Evolutionary conservation across 2,888 invertebrate species (phyloP), one percentile per base, ranked within the genome.

Genomic region (Stenodema calcarata): DNA sequence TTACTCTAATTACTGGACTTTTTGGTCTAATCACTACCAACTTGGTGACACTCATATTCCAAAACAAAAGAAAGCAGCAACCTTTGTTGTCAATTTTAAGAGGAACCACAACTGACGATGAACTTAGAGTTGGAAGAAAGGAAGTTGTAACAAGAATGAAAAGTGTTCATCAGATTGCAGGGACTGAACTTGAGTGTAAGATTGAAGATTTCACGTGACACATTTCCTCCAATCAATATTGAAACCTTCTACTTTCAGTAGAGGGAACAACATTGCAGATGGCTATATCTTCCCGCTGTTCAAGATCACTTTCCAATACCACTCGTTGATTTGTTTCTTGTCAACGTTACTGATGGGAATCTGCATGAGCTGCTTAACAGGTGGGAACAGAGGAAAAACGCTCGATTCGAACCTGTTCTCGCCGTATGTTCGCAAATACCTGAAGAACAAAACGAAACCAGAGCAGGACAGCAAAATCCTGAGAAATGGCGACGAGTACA

Each of bases 341-440:
- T 18, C 41, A 0, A 27, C 82, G 16, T 2, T 82, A 1, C 11
- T 69, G 14, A 35, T 69, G 1, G 82, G 62, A 18, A 54, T 82
- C 12, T 62, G 30, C 30, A 41, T 82, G 35, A 82, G 82, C 69
- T 69, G 42, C n/a, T 9, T 62, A 23, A 82, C 82, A 18, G 82
- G 82, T 12, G 82, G 82, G 6, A 82, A 82, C 69, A 30, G 69
- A 47, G 69, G 82, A 0, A 69, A 82, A 82, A 16, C n/a, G 11
- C 42, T 82, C n/a, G 47, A 82, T 41, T 69, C 62, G 23, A 69
- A 82, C n/a, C 42, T 69, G 41, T 82, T 82, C 23, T 82, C 82
- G n/a, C 82, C 82, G 1, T 41, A 35, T 23, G 82, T 82, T 0
- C 82, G 30, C 41, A 62, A 28, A 47, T 82, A 27, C 35, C 41